Base-by-base conservation (phyloP, 2,797 vertebrate genomes). In the Saxicola maurus region DNA sequence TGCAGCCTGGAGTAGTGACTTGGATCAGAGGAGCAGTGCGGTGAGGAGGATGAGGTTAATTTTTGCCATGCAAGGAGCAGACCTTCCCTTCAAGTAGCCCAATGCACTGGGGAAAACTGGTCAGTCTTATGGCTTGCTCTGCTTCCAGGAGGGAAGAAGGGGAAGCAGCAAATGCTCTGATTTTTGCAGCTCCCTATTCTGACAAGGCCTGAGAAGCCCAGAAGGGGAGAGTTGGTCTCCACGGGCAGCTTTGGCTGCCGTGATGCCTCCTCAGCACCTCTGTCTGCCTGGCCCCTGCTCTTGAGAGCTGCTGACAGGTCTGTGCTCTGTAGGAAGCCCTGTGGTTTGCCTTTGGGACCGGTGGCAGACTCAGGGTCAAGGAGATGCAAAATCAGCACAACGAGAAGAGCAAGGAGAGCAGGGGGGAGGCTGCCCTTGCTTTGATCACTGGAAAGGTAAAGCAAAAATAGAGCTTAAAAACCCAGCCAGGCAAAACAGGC, bases 391-490 rank as follows among this genome's bases (percentile, higher is more conserved):
- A 72, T 94, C 81, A 49, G 69, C 82, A 89, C 64, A 59, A 46
- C 3, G 23, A 85, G 57, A 51, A 82, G 84, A 60, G 76, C 48
- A 46, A 65, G 71, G 56, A 37, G 51, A 57, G 75, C 20, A 9
- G 66, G 74, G 48, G 28, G 59, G 43, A 75, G 62, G 64, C 93
- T 92, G 93, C 76, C 82, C 72, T 78, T 88, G 85, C 80, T 86
- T 88, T 91, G 87, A 93, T 89, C 89, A 21, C 56, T 88, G 90
- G 49, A 81, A 92, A 96, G 92, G 90, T 95, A 95, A 94, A 92
- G 90, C 94, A 89, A 86, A 91, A 96, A 91, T 92, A 91, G 95
- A 94, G 82, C 89, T 90, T 81, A 81, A 87, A 91, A 94, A 89
- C 60, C 73, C 80, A 94, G 60, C 82, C 92, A 92, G 89, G 92